A percentile compares a stretch with the other conserved stretches of the same genome.
Conservation (phyloP, 2,888 invertebrate genomes). For the Drosophila nr. perissopoda region DNA sequence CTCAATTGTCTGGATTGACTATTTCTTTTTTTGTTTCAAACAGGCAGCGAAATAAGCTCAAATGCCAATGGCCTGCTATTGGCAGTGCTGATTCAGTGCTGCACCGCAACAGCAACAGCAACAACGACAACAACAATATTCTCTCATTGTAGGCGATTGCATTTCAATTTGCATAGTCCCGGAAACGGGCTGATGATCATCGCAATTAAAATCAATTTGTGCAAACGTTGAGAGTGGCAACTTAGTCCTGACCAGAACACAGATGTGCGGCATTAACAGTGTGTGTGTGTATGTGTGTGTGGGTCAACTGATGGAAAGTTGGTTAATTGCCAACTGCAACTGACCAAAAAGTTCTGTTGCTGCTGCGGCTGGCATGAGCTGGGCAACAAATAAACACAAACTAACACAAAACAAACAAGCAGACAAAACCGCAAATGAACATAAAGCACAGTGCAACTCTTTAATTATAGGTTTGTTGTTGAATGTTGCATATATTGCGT, state of each 20-base stretch:
- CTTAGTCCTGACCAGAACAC: conserved; percentile 3
- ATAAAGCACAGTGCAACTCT: conserved; percentile 30
- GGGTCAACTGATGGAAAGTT: conserved; percentile 26
- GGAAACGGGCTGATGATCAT: conserved; percentile 18
- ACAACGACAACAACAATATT: conserved; percentile 19
- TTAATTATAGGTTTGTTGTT: conserved; percentile 20
- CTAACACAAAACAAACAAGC: conserved; percentile 7
- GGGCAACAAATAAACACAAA: conserved; percentile 7
- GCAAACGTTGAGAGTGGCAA: conserved; percentile 1
- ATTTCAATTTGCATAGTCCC: conserved; percentile 54
- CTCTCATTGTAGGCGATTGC: conserved; percentile 43
- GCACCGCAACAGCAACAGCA: background rate
- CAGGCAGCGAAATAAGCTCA: background rate
- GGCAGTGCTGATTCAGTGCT: conserved; percentile 11
- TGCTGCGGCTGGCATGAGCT: conserved; percentile 20
- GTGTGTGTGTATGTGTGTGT: conserved; percentile 33
- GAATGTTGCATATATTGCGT: conserved; percentile 6
- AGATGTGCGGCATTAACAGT: conserved; percentile 43
- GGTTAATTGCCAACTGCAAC: conserved; percentile 52
- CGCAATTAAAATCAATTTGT: conserved; percentile 58
- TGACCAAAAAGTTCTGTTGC: conserved; percentile 27
- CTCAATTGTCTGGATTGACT: conserved; percentile 8
- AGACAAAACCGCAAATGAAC: conserved; percentile 34
- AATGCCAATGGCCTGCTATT: conserved; percentile 12
- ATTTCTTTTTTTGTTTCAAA: background rate